Percentiles rank a stretch among this genome's conserved stretches.
phyloP scores from a whole-genome alignment of 2,797 vertebrate species.

The Hippocampus kuda region DNA sequence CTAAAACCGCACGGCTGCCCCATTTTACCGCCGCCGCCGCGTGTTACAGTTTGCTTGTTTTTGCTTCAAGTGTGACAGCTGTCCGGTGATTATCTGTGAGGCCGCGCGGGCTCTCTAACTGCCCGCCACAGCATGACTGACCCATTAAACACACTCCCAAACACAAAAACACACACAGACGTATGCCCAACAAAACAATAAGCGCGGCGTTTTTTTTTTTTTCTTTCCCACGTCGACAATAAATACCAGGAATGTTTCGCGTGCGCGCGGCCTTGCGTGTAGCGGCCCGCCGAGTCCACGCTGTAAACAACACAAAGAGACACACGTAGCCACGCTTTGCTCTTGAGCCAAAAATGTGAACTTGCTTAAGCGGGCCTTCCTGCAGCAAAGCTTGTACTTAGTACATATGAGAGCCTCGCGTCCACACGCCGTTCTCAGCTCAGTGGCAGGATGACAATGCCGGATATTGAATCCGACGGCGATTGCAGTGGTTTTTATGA shows the following conservation, averaged over 20 bases:
- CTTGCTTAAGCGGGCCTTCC: constrained; percentile 47
- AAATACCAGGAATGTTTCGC: constrained; percentile 31
- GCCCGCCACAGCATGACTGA: constrained; percentile 56
- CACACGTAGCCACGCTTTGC: constrained; percentile 33
- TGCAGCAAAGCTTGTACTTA: constrained; percentile 38
- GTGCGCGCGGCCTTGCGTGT: constrained; percentile 6
- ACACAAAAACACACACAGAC: constrained; percentile 17
- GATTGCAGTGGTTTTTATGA: neutral
- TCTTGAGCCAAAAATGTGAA: constrained; percentile 51
- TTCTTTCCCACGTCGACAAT: constrained; percentile 36
- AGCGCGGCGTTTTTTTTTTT: constrained; percentile 27
- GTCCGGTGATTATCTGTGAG: constrained; percentile 33
- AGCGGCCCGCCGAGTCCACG: constrained; percentile 8
- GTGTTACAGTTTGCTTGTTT: constrained; percentile 35
- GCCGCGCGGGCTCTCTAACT: constrained; percentile 29
- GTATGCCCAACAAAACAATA: constrained; percentile 31
- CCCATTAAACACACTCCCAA: constrained; percentile 39
- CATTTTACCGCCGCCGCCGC: constrained; percentile 7
- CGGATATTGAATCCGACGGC: neutral
- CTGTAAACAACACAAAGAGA: constrained; percentile 21
- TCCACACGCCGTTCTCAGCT: constrained; percentile 8
- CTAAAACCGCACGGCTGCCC: constrained; percentile 21
- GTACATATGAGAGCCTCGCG: constrained; percentile 31
- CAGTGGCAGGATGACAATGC: neutral
- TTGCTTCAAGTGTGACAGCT: constrained; percentile 56